phyloP scores from a whole-genome alignment of 2,113 vertebrate species.

The Leiothrix lutea region DNA sequence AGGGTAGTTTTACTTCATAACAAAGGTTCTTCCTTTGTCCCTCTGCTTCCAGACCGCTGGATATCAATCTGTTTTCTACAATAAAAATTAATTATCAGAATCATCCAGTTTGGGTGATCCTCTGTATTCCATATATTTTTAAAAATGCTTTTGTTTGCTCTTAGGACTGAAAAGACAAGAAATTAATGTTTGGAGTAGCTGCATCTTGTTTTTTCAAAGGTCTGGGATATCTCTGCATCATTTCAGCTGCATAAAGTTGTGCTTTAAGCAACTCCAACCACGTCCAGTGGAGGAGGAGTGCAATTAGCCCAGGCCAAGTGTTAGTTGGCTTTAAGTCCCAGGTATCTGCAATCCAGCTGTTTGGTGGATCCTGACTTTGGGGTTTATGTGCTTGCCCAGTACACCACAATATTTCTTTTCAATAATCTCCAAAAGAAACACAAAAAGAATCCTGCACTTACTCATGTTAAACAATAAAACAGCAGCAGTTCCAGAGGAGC shows the following conservation, averaged over 20 bases:
- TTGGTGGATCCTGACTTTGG: not conserved
- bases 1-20: not conserved
- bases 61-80: not conserved
- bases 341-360: conserved; percentile 23
- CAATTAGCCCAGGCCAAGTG: not conserved
- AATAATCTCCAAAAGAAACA: conserved; percentile 44
- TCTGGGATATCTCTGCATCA: not conserved
- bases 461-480: conserved; percentile 22
- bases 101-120: not conserved
- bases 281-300: not conserved
- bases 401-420: conserved; percentile 1
- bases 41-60: not conserved
- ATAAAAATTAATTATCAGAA: not conserved
- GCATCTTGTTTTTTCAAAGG: not conserved
- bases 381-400: conserved; percentile 7
- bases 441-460: not conserved
- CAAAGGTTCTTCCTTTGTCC: not conserved
- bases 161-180: not conserved
- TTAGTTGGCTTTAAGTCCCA: not conserved
- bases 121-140: not conserved
- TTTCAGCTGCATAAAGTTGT: not conserved
- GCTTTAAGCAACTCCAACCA: not conserved
- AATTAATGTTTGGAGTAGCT: not conserved
- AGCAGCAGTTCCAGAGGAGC: not conserved
- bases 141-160: not conserved